A percentile compares a stretch with the other conserved stretches of the same genome.
Evolutionary conservation across 2,113 vertebrate species (phyloP).

Genomic region (Etheostoma cragini): DNA sequence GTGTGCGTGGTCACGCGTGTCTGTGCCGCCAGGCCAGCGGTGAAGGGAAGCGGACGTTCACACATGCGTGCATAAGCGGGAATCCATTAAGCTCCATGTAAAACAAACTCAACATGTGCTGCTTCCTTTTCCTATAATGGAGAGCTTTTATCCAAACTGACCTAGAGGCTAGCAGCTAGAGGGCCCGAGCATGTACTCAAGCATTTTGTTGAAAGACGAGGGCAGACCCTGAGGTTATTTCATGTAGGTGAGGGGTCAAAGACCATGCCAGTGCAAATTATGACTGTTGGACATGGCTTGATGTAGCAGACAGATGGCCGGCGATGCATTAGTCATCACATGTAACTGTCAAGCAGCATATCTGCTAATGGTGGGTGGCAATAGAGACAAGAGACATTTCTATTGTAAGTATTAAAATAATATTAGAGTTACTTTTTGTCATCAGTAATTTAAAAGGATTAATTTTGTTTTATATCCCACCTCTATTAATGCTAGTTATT

Average conservation of each 20-base stretch:
- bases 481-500: not conserved
- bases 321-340: not conserved
- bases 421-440: not conserved
- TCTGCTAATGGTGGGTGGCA: not conserved
- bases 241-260: conserved; percentile 70
- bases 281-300: not conserved
- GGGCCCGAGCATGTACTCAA: conserved; percentile 20
- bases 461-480: not conserved
- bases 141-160: conserved; percentile 70
- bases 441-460: not conserved
- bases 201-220: conserved; percentile 61
- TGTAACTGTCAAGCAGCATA: not conserved
- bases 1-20: conserved; percentile 66
- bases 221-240: conserved; percentile 48
- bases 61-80: conserved; percentile 71
- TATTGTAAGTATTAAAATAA: not conserved
- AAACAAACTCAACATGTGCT: conserved; percentile 80
- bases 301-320: conserved; percentile 12
- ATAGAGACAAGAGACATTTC: not conserved
- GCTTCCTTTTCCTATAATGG: conserved; percentile 76
- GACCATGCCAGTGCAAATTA: conserved; percentile 38
- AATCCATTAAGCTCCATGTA: conserved; percentile 79
- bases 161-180: conserved; percentile 57
- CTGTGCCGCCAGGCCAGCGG: conserved; percentile 19
- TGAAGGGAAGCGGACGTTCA: conserved; percentile 71